Evolutionary conservation across 2,888 invertebrate species (phyloP).

Genomic region (Agrochola macilenta): DNA sequence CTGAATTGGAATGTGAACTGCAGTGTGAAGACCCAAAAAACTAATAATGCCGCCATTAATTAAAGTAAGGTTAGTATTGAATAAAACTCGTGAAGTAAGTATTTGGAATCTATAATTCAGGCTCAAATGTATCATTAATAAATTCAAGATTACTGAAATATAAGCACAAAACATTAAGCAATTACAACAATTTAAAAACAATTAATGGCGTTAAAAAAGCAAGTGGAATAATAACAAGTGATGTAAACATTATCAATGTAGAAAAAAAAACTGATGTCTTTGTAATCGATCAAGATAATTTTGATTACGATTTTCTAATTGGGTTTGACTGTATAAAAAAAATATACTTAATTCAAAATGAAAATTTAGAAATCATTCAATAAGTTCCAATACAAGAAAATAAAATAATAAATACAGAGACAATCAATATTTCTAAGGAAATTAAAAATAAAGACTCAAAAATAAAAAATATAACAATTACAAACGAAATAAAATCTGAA

Average conservation of each 20-base stretch:
- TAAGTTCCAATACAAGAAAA: not conserved
- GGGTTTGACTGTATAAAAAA: too few species aligned
- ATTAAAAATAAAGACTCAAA: too few species aligned
- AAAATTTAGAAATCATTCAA: not conserved
- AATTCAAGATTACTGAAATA: constrained; percentile 39
- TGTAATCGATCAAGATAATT: not conserved
- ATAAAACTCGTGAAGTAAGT: constrained; percentile 27
- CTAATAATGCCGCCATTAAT: constrained; percentile 29
- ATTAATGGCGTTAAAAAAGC: constrained; percentile 21
- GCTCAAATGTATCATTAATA: constrained; percentile 38
- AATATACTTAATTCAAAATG: not conserved
- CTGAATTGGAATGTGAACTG: constrained; percentile 24
- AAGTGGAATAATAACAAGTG: too few species aligned
- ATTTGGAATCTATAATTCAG: constrained; percentile 46
- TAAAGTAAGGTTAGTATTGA: constrained; percentile 35
- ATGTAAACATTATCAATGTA: too few species aligned
- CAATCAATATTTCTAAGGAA: too few species aligned
- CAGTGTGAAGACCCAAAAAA: constrained; percentile 45
- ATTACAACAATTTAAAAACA: constrained; percentile 26
- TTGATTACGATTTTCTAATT: too few species aligned
- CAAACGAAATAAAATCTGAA: too few species aligned
- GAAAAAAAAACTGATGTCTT: not conserved
- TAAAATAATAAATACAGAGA: too few species aligned
- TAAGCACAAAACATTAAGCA: not conserved
- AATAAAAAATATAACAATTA: too few species aligned